These are phyloP conservation scores for Steinernema carpocapsae DNA, from an alignment of 2,888 invertebrate species.

Conservation along the genomic window DNA sequence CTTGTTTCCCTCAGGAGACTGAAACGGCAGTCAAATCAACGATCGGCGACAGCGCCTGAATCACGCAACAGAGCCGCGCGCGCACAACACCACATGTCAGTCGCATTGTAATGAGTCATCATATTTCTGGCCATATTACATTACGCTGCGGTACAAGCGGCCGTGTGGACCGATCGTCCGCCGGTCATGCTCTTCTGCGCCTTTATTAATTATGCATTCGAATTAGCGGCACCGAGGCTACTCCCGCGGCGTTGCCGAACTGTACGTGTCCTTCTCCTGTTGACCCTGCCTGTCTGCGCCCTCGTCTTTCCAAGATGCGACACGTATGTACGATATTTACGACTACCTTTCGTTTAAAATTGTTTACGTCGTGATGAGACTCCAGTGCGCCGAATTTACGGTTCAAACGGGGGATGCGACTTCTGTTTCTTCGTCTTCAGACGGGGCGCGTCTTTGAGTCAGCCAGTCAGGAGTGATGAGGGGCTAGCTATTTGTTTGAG, in stretches of 20 bases:
- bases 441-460: too few relatives aligned
- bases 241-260: too few relatives aligned
- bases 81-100: conserved; percentile 11
- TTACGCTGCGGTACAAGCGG: background rate
- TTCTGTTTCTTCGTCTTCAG: too few relatives aligned
- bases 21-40: background rate
- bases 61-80: conserved; percentile 16
- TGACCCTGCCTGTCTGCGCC: too few relatives aligned
- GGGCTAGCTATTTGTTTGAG: too few relatives aligned
- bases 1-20: background rate
- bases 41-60: conserved; percentile 1
- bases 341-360: background rate
- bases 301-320: too few relatives aligned
- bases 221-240: too few relatives aligned
- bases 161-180: too few relatives aligned
- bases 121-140: background rate
- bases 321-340: conserved; percentile 23
- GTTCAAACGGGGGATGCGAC: background rate
- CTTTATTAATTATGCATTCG: too few relatives aligned
- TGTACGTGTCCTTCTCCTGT: too few relatives aligned
- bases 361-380: conserved; percentile 22
- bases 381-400: background rate
- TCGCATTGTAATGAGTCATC: conserved; percentile 24
- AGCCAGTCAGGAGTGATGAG: too few relatives aligned
- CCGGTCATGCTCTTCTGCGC: too few relatives aligned